Conservation (phyloP, 2,113 vertebrate genomes). For the Thamnophis sirtalis region DNA sequence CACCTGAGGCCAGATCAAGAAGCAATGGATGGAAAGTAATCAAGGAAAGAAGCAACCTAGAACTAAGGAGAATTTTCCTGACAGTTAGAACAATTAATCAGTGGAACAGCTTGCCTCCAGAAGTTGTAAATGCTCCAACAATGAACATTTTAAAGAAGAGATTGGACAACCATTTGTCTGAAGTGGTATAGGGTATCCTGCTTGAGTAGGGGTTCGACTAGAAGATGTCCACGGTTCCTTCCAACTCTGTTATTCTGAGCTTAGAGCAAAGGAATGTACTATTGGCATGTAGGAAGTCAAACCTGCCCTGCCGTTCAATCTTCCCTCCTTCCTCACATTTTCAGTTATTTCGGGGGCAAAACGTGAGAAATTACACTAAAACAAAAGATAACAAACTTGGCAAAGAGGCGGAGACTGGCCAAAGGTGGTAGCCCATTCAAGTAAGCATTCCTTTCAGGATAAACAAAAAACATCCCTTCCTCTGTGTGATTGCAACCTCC, state of each 20-base stretch:
- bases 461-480: not conserved
- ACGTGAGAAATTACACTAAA: not conserved
- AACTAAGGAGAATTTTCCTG: too few species aligned
- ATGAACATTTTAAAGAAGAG: too few species aligned
- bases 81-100: too few species aligned
- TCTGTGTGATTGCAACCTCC: not conserved
- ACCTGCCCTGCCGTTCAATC: too few species aligned
- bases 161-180: too few species aligned
- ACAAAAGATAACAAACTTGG: not conserved
- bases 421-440: not conserved
- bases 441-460: not conserved
- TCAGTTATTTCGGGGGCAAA: not conserved
- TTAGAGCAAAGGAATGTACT: not conserved
- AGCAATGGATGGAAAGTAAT: too few species aligned
- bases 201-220: not conserved
- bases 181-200: not conserved
- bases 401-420: not conserved
- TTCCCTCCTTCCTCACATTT: not conserved
- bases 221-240: not conserved
- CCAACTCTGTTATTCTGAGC: not conserved
- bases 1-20: too few species aligned
- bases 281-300: not conserved
- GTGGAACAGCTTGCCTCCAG: too few species aligned
- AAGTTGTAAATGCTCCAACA: too few species aligned
- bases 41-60: too few species aligned